A percentile compares a stretch with the other conserved stretches of the same genome.
Evolutionary conservation across 2,888 invertebrate species (phyloP).

Genomic region (Hirtodrosophila duncani): DNA sequence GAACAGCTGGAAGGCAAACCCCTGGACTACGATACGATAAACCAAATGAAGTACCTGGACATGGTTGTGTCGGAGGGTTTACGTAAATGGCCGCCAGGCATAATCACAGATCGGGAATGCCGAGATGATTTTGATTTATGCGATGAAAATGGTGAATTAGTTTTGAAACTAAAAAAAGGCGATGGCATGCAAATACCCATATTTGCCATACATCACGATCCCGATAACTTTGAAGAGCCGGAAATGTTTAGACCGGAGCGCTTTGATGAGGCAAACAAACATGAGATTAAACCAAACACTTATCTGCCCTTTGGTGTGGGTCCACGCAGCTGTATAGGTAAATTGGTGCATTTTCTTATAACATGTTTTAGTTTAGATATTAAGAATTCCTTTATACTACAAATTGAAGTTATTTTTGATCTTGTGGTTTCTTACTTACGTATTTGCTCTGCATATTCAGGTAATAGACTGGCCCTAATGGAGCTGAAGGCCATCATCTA

Average conservation of each 20-base stretch:
- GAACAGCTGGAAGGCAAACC: constrained; percentile 77
- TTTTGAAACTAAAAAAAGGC: constrained; percentile 39
- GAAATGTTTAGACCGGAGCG: constrained; percentile 80
- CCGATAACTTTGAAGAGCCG: constrained; percentile 75
- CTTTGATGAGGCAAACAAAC: constrained; percentile 75
- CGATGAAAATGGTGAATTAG: constrained; percentile 36
- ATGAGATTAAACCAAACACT: constrained; percentile 29
- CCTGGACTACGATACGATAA: constrained; percentile 80
- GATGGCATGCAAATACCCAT: constrained; percentile 72
- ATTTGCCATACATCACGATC: constrained; percentile 79
- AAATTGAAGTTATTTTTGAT: too few relatives aligned
- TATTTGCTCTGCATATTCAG: too few relatives aligned
- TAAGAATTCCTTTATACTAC: too few relatives aligned
- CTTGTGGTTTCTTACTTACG: neutral
- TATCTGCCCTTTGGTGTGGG: constrained; percentile 75
- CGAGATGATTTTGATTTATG: constrained; percentile 78
- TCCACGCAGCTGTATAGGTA: constrained; percentile 79
- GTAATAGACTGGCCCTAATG: constrained; percentile 68
- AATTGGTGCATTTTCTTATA: too few relatives aligned
- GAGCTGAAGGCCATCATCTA: constrained; percentile 68
- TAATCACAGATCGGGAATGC: constrained; percentile 78
- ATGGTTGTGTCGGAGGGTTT: constrained; percentile 79
- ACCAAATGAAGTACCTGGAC: constrained; percentile 81
- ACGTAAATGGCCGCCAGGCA: constrained; percentile 79
- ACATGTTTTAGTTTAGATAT: too few relatives aligned